phyloP scores from a whole-genome alignment of 1,140 invertebrate genomes.

The Lepidurus couesii region DNA sequence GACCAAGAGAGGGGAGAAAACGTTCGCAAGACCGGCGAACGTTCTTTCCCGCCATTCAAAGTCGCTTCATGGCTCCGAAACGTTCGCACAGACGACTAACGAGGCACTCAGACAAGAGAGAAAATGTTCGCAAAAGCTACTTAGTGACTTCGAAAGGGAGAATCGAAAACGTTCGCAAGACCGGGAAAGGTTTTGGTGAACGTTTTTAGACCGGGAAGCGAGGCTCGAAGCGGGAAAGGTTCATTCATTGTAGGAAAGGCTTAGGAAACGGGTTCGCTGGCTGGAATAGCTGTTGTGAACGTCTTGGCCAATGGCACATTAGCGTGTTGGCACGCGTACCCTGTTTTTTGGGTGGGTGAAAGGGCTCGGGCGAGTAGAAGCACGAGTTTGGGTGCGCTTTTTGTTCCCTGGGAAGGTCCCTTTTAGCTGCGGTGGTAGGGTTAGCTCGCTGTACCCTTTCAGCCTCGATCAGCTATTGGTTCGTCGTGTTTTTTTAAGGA shows the following conservation, averaged over 20 bases:
- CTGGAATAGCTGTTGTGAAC: not conserved
- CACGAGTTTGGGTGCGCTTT: slow-evolving; percentile 8
- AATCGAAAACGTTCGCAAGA: not conserved
- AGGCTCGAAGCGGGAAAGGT: too few species aligned
- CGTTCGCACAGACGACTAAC: not conserved
- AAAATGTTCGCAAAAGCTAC: not conserved
- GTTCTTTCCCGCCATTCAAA: not conserved
- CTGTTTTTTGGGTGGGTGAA: not conserved
- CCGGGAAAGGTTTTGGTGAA: not conserved
- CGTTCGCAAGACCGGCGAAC: not conserved
- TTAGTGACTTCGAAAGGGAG: not conserved
- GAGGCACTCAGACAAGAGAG: not conserved
- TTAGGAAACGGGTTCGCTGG: not conserved
- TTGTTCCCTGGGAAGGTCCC: slow-evolving; percentile 18
- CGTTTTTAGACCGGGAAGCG: not conserved
- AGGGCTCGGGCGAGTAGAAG: not conserved
- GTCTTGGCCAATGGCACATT: slow-evolving; percentile 5
- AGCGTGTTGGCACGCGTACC: not conserved
- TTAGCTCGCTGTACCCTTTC: not conserved
- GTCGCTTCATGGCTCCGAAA: not conserved
- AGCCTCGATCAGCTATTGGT: slow-evolving; percentile 17
- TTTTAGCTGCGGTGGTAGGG: not conserved
- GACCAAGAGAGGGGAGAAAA: not conserved
- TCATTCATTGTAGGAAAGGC: not conserved
- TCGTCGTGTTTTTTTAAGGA: not conserved